Base-by-base conservation (phyloP, 1,140 invertebrate genomes). In the Platyura marginata region DNA sequence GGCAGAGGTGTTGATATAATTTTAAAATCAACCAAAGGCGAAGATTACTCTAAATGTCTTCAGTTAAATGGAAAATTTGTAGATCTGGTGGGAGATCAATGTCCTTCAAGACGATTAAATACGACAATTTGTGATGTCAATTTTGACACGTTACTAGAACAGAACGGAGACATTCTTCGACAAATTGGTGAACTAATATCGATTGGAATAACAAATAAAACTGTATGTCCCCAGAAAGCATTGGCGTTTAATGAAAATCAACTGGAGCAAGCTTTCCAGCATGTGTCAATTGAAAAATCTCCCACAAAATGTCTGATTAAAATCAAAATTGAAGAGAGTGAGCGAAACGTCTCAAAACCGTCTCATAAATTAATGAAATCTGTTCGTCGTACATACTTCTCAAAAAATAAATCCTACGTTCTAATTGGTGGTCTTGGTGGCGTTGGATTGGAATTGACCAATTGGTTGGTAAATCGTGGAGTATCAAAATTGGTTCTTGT, bases 1-100 rank as follows among this genome's bases (percentile, higher is more conserved):
- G 88, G 86, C 11, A 70, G 73, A 48, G 92, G 93, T 46, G 91
- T 98, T 6, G 84, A 97, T 57, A 56, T 96, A 6, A 84, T 97
- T 5, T 67, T 98, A 13, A 96, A 98, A 65, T 97, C 92, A 18
- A 80, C 92, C 4, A 89, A 84, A 53, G 87, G 95, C 45, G 91
- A 92, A 65, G 90, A 25, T 97, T 97, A 68, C 67, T 96, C 21
- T 93, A 98, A 68, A 97, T 98, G 52, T 93, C 93, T 47, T 97
- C 97, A 65, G 88, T 83, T 47, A 93, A 98, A 67, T 63, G 97
- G 21, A 89, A 87, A 4, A 93, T 93, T 52, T 88, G 97, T 59
- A 79, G 72, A 10, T 63, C 76, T 3, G 58, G 96, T 41, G 91
- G 92, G 11, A 96, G 98, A 92, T 72, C 86, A 0, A 57, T 96